Evolutionary conservation across 2,888 invertebrate species (phyloP).

Genomic region (Lasioglossum zephyrum): DNA sequence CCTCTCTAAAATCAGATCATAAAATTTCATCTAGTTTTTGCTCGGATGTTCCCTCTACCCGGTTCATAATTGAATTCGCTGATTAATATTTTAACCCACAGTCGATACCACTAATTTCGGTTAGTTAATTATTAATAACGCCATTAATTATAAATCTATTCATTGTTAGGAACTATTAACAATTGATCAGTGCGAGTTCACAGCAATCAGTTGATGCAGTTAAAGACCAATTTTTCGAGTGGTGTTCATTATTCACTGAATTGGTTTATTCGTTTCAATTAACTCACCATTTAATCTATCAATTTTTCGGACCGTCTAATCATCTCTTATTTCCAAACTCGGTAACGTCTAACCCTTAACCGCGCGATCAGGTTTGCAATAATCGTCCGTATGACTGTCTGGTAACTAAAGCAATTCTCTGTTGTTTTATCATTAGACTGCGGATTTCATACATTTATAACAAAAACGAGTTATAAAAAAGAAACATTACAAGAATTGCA

Average conservation of each 20-base stretch:
- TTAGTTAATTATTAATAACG: background rate
- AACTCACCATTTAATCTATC: background rate
- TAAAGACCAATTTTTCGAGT: background rate
- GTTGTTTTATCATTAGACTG: background rate
- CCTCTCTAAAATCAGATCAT: conserved; percentile 68
- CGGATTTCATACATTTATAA: background rate
- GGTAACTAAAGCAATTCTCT: background rate
- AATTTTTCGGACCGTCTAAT: background rate
- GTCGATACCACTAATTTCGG: background rate
- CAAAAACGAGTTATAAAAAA: background rate
- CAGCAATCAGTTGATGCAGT: background rate
- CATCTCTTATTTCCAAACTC: background rate
- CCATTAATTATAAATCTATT: background rate
- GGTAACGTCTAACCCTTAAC: background rate
- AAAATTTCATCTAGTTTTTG: background rate
- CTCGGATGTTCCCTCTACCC: background rate
- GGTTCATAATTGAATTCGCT: background rate
- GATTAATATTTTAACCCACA: background rate
- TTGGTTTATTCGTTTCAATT: background rate
- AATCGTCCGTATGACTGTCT: background rate
- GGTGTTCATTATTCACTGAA: background rate
- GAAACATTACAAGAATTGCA: background rate
- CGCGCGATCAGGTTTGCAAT: too few species aligned
- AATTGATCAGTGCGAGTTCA: background rate
- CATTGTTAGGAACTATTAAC: background rate